Evolutionary conservation across 1,140 invertebrate genomes (phyloP), one percentile per base, ranked within the genome.

Genomic region (Drosophila eugracilis): DNA sequence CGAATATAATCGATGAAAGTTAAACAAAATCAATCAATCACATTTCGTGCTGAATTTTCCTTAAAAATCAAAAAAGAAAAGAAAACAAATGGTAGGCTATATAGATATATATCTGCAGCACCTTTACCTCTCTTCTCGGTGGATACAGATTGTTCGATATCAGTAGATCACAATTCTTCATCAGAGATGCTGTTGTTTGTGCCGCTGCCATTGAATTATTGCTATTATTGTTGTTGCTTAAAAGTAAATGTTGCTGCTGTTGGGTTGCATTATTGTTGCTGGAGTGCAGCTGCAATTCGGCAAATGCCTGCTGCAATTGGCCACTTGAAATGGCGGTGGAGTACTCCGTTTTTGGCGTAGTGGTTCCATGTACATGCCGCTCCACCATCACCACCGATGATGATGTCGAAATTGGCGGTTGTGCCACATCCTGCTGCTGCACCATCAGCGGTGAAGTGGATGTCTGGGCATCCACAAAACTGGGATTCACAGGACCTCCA

Each of bases 51-150:
- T 12, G 30, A n/a, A 36, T 15, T 14, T 15, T 15, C n/a, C 34
- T 6, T 14, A 36, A 12, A 12, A 30, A 36, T 14, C 14, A 36
- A 36, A 32, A n/a, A 36, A 6, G 1, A 7, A 36, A 36, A 15
- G 1, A 14, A 6, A 36, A 15, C 4, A 15, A 36, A 36, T 14
- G 10, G 3, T 4, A 4, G 30, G 30, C 4, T 12, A 30, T 10
- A 30, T 7, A 7, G 4, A 4, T n/a, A 36, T 15, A 15, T 17
- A 15, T 45, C 42, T n/a, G n/a, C n/a, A n/a, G n/a, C n/a, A n/a
- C n/a, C n/a, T n/a, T n/a, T n/a, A 91, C 90, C 89, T 91, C 90
- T 84, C 90, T 74, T 89, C 84, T 90, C 83, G 90, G 91, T 86
- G 91, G 89, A 83, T 91, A 89, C 52, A 90, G 69, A 86, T 91